A percentile compares a stretch with the other conserved stretches of the same genome.
phyloP scores from a whole-genome alignment of 2,797 vertebrate genomes.

The Gymnothorax reevesii region DNA sequence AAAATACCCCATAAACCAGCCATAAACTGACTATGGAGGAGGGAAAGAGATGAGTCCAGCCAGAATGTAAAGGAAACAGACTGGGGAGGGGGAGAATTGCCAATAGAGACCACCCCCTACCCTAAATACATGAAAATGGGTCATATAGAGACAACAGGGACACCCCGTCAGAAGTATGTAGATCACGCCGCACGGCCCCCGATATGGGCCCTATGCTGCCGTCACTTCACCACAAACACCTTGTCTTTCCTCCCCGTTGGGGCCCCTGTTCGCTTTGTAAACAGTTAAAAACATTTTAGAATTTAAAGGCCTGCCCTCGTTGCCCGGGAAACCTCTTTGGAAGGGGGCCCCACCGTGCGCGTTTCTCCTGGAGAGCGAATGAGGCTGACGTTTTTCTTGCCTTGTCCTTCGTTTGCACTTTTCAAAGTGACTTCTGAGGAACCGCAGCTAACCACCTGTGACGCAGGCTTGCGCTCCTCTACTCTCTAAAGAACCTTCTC shows the following conservation, averaged over 20 bases:
- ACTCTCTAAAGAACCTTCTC: background rate
- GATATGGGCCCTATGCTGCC: constrained; percentile 53
- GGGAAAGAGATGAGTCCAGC: constrained; percentile 55
- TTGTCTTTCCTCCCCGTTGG: background rate
- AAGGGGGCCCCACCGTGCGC: constrained; percentile 41
- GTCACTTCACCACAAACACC: constrained; percentile 25
- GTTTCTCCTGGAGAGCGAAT: constrained; percentile 45
- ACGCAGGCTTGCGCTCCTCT: background rate
- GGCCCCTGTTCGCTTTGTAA: constrained; percentile 15
- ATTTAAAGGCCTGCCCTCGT: constrained; percentile 62
- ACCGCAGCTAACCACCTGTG: background rate
- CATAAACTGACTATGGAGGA: constrained; percentile 62
- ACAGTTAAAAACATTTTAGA: constrained; percentile 61
- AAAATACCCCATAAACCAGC: constrained; percentile 63
- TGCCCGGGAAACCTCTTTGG: constrained; percentile 65
- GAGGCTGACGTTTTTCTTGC: constrained; percentile 42
- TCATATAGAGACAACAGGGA: background rate
- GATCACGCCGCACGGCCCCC: constrained; percentile 49
- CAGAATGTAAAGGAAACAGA: constrained; percentile 17
- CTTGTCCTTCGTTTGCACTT: constrained; percentile 5
- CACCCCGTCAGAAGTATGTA: constrained; percentile 17
- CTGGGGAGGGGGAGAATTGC: background rate
- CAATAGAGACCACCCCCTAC: constrained; percentile 22
- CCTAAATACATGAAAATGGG: constrained; percentile 37
- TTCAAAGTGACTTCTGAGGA: background rate